Evolutionary conservation across 2,888 invertebrate species (phyloP).

Genomic region (Nemotelus nigrinus): DNA sequence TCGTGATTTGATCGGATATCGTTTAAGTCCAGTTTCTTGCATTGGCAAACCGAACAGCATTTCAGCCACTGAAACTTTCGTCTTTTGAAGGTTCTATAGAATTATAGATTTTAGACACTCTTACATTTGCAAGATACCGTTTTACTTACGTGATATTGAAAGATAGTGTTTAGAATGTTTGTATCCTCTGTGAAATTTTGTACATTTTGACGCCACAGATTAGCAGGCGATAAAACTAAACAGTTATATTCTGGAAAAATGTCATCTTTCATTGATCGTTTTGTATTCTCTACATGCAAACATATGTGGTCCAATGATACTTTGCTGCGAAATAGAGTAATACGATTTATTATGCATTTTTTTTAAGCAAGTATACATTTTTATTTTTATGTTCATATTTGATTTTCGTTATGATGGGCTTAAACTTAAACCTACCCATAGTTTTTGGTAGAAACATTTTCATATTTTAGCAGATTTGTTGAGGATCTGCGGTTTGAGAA

Average conservation of each 20-base stretch:
- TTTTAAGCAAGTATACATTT: too few relatives aligned
- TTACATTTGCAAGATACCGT: neutral
- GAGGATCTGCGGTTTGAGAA: too few relatives aligned
- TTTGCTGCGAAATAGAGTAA: slow-evolving; percentile 67
- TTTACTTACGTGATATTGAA: slow-evolving; percentile 79
- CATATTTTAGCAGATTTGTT: too few relatives aligned
- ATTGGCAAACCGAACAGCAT: slow-evolving; percentile 92
- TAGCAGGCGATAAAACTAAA: slow-evolving; percentile 90
- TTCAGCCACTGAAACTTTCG: slow-evolving; percentile 85
- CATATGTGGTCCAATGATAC: slow-evolving; percentile 83
- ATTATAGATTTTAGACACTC: slow-evolving; percentile 31
- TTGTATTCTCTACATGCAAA: slow-evolving; percentile 84
- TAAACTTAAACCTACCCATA: too few relatives aligned
- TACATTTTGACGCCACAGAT: slow-evolving; percentile 89
- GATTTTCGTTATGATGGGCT: too few relatives aligned
- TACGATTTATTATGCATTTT: too few relatives aligned
- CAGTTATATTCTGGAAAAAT: slow-evolving; percentile 93
- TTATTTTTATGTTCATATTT: too few relatives aligned
- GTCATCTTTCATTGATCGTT: slow-evolving; percentile 70
- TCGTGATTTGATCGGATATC: slow-evolving; percentile 84
- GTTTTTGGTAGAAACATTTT: too few relatives aligned
- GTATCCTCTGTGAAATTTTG: slow-evolving; percentile 82
- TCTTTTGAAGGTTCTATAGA: slow-evolving; percentile 80
- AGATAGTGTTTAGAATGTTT: slow-evolving; percentile 83
- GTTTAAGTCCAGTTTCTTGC: slow-evolving; percentile 88